Base-by-base conservation (phyloP, 2,113 vertebrate genomes). In the Oceanites oceanicus region DNA sequence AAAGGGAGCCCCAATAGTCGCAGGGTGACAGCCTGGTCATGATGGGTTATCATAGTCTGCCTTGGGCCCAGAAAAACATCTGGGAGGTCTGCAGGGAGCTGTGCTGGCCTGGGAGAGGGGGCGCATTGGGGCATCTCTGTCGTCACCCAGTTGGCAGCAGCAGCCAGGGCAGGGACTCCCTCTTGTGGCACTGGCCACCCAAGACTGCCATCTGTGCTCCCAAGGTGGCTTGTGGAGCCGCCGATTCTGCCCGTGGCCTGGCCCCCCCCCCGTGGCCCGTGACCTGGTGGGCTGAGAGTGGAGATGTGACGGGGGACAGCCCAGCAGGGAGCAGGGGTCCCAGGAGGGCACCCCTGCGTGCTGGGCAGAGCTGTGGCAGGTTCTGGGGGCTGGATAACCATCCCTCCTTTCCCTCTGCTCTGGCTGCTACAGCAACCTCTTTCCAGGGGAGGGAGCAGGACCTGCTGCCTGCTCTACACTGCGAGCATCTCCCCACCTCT, bases 181-280 rank as follows among this genome's bases (percentile, higher is more conserved):
- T 71, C 77, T 63, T 45, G 53, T 49, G 53, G 49, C 66, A 52
- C 17, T 7, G 32, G 12, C 52, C 47, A 42, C 49, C 40, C 34
- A 15, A 47, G 36, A 22, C 49, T 65, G 49, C 21, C 10, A 13
- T 11, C 61, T 40, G 56, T 58, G 30, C 38, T 66, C 40, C 36
- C 42, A 1, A 5, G 27, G 20, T 2, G 5, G 27, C 44, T n/a
- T 21, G 6, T 8, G 15, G 19, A 73, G 18, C 17, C 4, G 2
- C 10, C 40, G 66, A 21, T 13, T n/a, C 58, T 58, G 29, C 20
- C 17, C 0, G 1, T 75, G 42, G 17, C 9, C 81, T 75, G 75
- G 42, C 34, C n/a, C 59, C 16, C 29, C 11, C 16, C 21, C 26
- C n/a, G n/a, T n/a, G n/a, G n/a, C n/a, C n/a, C n/a, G n/a, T n/a